Base-by-base conservation (phyloP, 2,113 vertebrate species). In the Halcyon senegalensis region DNA sequence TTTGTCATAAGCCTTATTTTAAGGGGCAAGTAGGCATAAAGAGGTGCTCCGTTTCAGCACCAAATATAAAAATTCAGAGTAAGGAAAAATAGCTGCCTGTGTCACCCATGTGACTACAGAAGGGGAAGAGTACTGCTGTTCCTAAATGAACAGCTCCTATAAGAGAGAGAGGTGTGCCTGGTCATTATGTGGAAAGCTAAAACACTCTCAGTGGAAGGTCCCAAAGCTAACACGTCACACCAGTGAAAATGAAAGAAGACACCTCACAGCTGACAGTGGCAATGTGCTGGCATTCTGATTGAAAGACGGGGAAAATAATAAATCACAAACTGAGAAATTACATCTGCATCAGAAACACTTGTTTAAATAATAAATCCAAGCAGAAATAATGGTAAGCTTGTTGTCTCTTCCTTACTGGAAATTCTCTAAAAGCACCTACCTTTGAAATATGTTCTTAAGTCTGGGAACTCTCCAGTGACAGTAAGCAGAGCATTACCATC, bases 271-370 rank as follows among this genome's bases (percentile, higher is more conserved):
- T 94, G 68, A 48, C 27, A 44, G 13, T 41, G 39, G 48, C 39
- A 78, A 46, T 13, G 18, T 30, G 28, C 55, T 75, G 16, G 31
- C 35, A 78, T 81, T 73, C 53, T 72, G 58, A 68, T 60, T 89
- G 94, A 74, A 82, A 69, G 35, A 66, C 43, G 77, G 51, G 35
- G 62, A 53, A 94, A 95, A 90, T 19, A 95, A 88, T 59, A 87
- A 59, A 86, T 41, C 7, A 2, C 33, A 67, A 84, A 66, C 15
- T 77, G 37, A 84, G 33, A 89, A 89, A 82, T 55, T 63, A 27
- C 46, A 64, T 56, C 84, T 76, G 35, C 35, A 82, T 75, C 15
- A 37, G 30, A 83, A 92, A 55, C 12, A 62, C 18, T 44, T 84
- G 13, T 17, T 23, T 58, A 87, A 93, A 79, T 62, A 82, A 44